Conservation (phyloP, 2,113 vertebrate genomes). For the Penelope pileata region DNA sequence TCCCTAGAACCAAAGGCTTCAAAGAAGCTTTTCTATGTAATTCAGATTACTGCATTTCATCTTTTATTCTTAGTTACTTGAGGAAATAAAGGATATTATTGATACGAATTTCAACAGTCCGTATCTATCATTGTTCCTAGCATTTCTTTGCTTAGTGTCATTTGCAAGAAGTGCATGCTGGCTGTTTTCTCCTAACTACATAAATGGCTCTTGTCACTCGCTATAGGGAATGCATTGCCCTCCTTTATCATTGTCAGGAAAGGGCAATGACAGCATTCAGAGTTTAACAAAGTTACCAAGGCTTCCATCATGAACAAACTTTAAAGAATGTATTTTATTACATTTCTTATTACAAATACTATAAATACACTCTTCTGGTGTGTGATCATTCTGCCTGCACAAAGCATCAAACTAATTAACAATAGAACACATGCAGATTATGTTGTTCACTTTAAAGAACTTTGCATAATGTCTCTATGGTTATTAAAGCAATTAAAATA, state of each 20-base stretch:
- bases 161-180: background rate
- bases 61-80: background rate
- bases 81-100: background rate
- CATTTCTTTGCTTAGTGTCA: background rate
- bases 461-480: conserved; percentile 41
- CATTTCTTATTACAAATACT: background rate
- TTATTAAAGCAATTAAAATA: conserved; percentile 64
- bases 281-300: background rate
- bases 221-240: background rate
- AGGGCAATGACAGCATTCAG: background rate
- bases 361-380: background rate
- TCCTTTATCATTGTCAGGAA: background rate
- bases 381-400: conserved; percentile 27
- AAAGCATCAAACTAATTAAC: conserved; percentile 59
- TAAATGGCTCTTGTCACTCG: background rate
- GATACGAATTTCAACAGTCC: background rate
- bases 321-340: background rate
- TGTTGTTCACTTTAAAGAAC: conserved; percentile 50
- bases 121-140: background rate
- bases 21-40: background rate
- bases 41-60: background rate
- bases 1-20: background rate
- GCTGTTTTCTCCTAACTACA: background rate
- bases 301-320: background rate
- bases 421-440: conserved; percentile 52